Conservation (phyloP, 2,888 invertebrate species). For the Apodemia zela region DNA sequence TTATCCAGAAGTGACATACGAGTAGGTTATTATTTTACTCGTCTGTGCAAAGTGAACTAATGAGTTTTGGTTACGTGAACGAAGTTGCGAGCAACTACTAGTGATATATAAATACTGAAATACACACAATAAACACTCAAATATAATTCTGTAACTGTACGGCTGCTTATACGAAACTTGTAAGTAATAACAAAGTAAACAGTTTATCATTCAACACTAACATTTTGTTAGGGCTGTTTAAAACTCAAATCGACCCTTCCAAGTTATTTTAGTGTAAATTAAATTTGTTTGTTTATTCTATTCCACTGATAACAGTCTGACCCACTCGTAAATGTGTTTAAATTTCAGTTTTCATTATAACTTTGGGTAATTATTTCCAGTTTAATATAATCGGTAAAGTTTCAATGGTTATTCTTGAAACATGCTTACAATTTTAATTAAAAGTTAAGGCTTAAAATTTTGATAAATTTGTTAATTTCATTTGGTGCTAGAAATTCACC, state of each 20-base stretch:
- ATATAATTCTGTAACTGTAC: too few relatives aligned
- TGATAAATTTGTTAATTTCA: not conserved
- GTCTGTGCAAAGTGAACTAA: too few relatives aligned
- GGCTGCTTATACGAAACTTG: not conserved
- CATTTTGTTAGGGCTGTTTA: conserved; percentile 10
- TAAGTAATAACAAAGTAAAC: not conserved
- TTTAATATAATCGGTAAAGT: conserved; percentile 8
- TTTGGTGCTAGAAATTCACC: not conserved
- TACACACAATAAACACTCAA: too few relatives aligned
- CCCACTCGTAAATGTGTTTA: conserved; percentile 9
- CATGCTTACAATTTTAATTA: not conserved
- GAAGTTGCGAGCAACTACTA: too few relatives aligned
- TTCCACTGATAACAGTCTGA: conserved; percentile 15
- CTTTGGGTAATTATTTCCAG: conserved; percentile 4
- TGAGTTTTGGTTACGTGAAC: too few relatives aligned
- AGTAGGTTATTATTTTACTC: too few relatives aligned
- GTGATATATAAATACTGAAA: too few relatives aligned
- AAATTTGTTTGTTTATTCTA: conserved; percentile 13
- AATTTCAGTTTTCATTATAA: conserved; percentile 15
- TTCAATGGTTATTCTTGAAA: conserved; percentile 13
- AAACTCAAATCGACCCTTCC: conserved; percentile 12
- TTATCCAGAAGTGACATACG: too few relatives aligned
- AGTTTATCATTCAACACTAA: conserved; percentile 13
- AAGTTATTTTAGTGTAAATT: conserved; percentile 14
- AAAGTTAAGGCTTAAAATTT: not conserved